Conservation (phyloP, 2,888 invertebrate species). For the Argyresthia goedartella region DNA sequence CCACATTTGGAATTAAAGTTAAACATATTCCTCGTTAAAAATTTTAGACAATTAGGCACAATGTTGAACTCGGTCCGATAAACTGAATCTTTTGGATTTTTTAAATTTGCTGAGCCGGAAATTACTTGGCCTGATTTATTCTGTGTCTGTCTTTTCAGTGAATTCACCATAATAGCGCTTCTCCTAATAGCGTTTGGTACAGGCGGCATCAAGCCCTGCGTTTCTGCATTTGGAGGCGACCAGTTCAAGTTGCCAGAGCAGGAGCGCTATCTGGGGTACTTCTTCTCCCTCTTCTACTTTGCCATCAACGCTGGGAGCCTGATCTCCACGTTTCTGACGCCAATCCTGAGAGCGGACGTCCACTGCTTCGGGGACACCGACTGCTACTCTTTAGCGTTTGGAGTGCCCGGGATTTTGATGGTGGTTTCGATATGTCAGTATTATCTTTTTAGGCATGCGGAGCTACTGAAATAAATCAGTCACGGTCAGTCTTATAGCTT, state of each 20-base stretch:
- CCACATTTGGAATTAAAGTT: too few relatives aligned
- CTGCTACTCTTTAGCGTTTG: conserved; percentile 90
- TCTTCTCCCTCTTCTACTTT: conserved; percentile 96
- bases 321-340: conserved; percentile 89
- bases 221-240: conserved; percentile 95
- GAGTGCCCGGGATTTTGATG: conserved; percentile 91
- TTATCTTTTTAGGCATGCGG: neutral
- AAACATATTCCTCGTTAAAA: too few relatives aligned
- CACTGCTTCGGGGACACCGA: conserved; percentile 81
- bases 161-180: conserved; percentile 76
- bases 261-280: conserved; percentile 81
- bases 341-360: conserved; percentile 84
- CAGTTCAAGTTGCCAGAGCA: conserved; percentile 89
- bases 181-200: conserved; percentile 88
- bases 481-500: too few relatives aligned
- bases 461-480: too few relatives aligned
- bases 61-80: too few relatives aligned
- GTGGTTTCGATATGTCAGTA: conserved; percentile 79
- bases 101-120: too few relatives aligned
- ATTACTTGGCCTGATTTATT: too few relatives aligned
- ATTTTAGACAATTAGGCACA: too few relatives aligned
- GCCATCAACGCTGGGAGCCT: conserved; percentile 93
- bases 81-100: too few relatives aligned
- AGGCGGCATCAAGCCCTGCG: conserved; percentile 97
- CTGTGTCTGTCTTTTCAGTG: conserved; percentile 46